Evolutionary conservation across 2,888 invertebrate genomes (phyloP), one percentile per base, ranked within the genome.

Genomic region (Temnothorax ravouxi): DNA sequence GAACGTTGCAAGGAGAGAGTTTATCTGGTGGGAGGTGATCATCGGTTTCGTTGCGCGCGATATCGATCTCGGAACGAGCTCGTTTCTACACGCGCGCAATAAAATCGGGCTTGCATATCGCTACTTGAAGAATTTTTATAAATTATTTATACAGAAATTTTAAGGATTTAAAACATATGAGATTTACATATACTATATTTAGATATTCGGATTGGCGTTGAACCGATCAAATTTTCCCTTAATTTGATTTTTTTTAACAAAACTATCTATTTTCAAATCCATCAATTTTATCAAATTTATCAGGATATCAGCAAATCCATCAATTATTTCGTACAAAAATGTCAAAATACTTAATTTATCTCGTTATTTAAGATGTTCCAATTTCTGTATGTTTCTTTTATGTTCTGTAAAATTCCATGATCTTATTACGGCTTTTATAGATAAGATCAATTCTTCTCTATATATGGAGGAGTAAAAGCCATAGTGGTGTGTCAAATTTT

Each of bases 1-100:
- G 62, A 62, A 76, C 81, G 62, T 76, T 81, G 81, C 75, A 81
- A 61, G 62, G 76, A 75, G 79, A 80, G 79, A 80, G 79, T 72
- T 79, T 54, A 79, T 79, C 79, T 79, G 47, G 79, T 80, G 47
- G 72, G 72, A 80, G 72, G 59, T 38, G 79, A 72, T 80, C 79
- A 50, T 80, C 72, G 25, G 56, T 80, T 72, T 80, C 72, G 47
- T 80, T 80, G 59, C 59, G 59, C 59, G 59, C 72, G 79, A 80
- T 80, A 80, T 80, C 79, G 72, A 80, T 80, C 79, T 80, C n/a
- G 56, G 25, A 59, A 71, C 79, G 59, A 44, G 59, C 29, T 80
- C 72, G 67, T 67, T 25, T 76, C 64, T 6, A 64, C 38, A 11
- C 25, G 3, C 25, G 3, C 25, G 41, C 41, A n/a, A 54, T 52